Percentiles rank a stretch among this genome's conserved stretches.
Conservation (phyloP, 2,888 invertebrate species). For the Drosophila quinaria region DNA sequence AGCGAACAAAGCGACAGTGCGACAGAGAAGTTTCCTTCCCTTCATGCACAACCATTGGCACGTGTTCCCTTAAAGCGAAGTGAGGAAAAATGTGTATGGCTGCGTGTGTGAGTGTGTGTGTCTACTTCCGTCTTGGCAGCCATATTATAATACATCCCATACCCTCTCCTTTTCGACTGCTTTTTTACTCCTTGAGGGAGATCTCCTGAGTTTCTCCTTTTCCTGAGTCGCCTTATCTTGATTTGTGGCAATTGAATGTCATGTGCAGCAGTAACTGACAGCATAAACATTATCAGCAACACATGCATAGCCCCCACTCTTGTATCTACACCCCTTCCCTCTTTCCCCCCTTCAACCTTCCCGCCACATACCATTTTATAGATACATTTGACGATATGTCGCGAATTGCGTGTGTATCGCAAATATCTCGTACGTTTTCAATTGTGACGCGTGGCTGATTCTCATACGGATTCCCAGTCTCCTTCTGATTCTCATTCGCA, state of each 20-base stretch:
- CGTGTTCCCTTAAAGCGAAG: conserved; percentile 48
- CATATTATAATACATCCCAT: conserved; percentile 47
- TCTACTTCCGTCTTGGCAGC: conserved; percentile 53
- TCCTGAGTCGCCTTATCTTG: conserved; percentile 65
- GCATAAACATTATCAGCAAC: conserved; percentile 73
- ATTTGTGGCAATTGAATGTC: conserved; percentile 80
- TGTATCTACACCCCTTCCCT: neutral
- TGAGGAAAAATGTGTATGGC: conserved; percentile 5
- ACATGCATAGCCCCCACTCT: conserved; percentile 48
- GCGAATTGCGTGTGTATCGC: conserved; percentile 50
- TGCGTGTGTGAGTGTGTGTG: conserved; percentile 11
- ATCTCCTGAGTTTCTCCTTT: conserved; percentile 18
- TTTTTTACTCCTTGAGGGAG: conserved; percentile 16
- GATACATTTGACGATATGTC: conserved; percentile 68
- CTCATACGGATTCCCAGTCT: conserved; percentile 9
- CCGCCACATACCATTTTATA: conserved; percentile 33
- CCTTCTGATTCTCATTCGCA: conserved; percentile 24
- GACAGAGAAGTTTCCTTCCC: conserved; percentile 19
- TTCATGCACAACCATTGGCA: conserved; percentile 53
- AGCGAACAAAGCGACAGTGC: conserved; percentile 60
- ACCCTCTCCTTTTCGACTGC: neutral
- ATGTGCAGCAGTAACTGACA: conserved; percentile 68
- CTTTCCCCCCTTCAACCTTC: neutral
- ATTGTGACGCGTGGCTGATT: conserved; percentile 50
- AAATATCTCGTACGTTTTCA: conserved; percentile 55